Percentiles rank a stretch among this genome's conserved stretches.
Evolutionary conservation across 2,888 invertebrate species (phyloP).

Genomic region (Malachius bipustulatus): DNA sequence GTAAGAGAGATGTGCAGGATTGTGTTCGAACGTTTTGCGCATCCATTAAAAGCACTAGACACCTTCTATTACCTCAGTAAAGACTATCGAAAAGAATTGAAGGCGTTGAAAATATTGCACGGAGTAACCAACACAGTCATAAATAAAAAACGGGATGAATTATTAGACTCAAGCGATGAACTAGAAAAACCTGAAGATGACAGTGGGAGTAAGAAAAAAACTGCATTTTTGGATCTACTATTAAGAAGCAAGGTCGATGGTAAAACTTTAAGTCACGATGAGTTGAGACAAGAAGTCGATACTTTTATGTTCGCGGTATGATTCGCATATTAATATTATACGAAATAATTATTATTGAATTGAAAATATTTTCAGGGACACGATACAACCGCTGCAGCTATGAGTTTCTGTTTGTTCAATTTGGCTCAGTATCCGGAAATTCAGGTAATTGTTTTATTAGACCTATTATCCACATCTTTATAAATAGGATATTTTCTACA

Average conservation of each 20-base stretch:
- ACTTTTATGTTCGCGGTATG: constrained; percentile 57
- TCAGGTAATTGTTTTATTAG: constrained; percentile 13
- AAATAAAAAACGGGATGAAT: too few relatives aligned
- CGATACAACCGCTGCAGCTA: constrained; percentile 17
- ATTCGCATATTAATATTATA: too few relatives aligned
- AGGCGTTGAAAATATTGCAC: too few relatives aligned
- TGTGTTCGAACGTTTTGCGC: neutral
- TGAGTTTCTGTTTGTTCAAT: constrained; percentile 13
- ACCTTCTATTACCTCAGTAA: neutral
- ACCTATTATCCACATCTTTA: neutral
- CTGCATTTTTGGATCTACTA: constrained; percentile 54
- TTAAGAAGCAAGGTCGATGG: constrained; percentile 48
- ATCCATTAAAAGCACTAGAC: neutral
- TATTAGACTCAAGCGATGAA: neutral
- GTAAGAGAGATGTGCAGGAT: neutral
- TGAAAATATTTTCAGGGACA: constrained; percentile 16
- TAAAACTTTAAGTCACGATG: constrained; percentile 42
- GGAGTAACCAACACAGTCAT: too few relatives aligned
- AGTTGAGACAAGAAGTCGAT: constrained; percentile 55
- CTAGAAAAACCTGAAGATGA: constrained; percentile 4
- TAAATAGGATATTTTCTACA: too few relatives aligned
- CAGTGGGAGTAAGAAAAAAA: constrained; percentile 39
- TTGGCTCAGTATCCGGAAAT: constrained; percentile 14
- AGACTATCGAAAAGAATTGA: too few relatives aligned
- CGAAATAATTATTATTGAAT: neutral